Conservation (phyloP, 1,140 invertebrate species). For the Cyphomyrmex costatus region DNA sequence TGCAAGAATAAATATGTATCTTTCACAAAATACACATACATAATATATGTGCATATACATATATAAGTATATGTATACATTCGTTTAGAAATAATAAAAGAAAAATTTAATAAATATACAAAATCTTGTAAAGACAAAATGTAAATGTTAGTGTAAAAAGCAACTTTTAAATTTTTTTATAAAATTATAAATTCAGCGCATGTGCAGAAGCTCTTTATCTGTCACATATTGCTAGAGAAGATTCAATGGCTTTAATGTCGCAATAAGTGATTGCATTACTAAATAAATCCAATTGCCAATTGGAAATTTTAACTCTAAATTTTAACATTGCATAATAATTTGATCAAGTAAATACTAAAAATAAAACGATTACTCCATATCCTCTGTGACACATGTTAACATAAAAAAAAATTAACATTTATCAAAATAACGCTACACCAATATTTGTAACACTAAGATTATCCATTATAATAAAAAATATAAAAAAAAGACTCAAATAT, state of each 20-base stretch:
- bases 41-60: not conserved
- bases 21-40: not conserved
- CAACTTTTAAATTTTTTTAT: no score
- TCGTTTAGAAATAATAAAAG: no score
- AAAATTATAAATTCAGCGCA: no score
- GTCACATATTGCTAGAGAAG: no score
- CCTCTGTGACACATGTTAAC: no score
- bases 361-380: not conserved
- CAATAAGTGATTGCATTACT: constrained; percentile 1
- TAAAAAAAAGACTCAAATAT: not conserved
- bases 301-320: constrained; percentile 13
- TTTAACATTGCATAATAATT: not conserved
- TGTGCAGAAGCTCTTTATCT: no score
- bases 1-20: not conserved
- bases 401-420: not conserved
- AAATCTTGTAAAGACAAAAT: no score
- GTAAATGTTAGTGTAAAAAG: no score
- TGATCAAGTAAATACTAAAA: not conserved
- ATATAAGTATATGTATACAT: not conserved
- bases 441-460: not conserved
- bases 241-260: no score
- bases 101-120: no score
- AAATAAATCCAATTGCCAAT: constrained; percentile 25
- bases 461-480: not conserved
- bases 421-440: not conserved